These are phyloP conservation scores for Gymnarchus niloticus DNA, from an alignment of 2,113 vertebrate genomes.

Conservation along the genomic window DNA sequence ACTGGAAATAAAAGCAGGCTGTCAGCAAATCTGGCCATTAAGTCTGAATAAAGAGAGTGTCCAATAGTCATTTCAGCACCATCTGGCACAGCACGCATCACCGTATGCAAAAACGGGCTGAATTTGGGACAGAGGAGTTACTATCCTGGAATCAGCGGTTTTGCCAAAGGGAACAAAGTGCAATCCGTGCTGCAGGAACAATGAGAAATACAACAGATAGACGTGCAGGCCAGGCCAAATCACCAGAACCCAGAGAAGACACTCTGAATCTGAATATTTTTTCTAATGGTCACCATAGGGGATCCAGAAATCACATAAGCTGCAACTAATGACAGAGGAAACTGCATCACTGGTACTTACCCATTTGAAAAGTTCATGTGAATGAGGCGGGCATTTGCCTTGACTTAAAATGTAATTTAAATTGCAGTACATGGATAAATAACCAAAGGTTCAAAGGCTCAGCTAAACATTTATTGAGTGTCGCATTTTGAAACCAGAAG, in stretches of 20 bases:
- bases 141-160: not conserved
- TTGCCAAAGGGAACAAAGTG: slow-evolving; percentile 13
- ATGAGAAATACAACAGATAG: not conserved
- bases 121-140: slow-evolving; percentile 23
- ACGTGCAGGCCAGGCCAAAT: not conserved
- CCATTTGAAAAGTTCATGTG: not conserved
- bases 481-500: not conserved
- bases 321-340: not conserved
- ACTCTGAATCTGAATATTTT: slow-evolving; percentile 12
- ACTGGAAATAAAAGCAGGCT: slow-evolving; percentile 12
- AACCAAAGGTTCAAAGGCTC: not conserved
- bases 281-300: slow-evolving; percentile 17
- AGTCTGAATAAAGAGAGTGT: slow-evolving; percentile 20
- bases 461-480: not conserved
- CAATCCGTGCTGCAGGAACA: slow-evolving; percentile 18
- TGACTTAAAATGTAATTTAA: not conserved
- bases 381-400: not conserved
- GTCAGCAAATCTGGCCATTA: slow-evolving; percentile 27
- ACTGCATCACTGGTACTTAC: not conserved
- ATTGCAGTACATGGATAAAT: not conserved
- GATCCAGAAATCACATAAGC: not conserved
- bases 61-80: slow-evolving; percentile 27
- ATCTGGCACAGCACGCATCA: slow-evolving; percentile 19
- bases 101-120: not conserved
- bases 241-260: not conserved